Conservation (phyloP, 2,888 invertebrate genomes). For the Rhagophthalmus giganteus region DNA sequence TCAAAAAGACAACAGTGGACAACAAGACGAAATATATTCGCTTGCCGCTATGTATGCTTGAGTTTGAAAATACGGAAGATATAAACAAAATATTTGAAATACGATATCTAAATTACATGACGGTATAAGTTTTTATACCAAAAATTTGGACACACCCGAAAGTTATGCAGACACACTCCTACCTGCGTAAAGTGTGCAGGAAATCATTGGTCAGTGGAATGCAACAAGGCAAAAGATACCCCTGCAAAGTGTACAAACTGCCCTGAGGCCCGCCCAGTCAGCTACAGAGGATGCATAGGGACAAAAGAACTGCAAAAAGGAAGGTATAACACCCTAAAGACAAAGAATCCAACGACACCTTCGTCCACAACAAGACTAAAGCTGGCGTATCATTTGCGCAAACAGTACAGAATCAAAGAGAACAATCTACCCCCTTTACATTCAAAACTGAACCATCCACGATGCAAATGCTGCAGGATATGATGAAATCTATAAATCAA, state of each 20-base stretch:
- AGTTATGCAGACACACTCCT: slow-evolving; percentile 1
- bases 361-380: slow-evolving; percentile 2
- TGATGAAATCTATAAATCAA: too few relatives aligned
- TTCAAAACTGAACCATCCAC: too few relatives aligned
- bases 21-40: slow-evolving; percentile 7
- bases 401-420: slow-evolving; percentile 3
- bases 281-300: slow-evolving; percentile 5
- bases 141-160: slow-evolving; percentile 1
- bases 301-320: slow-evolving; percentile 5
- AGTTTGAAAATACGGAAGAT: slow-evolving; percentile 1
- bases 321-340: slow-evolving; percentile 2
- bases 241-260: background rate
- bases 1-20: slow-evolving; percentile 4
- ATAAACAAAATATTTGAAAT: slow-evolving; percentile 1
- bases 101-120: background rate
- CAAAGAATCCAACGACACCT: slow-evolving; percentile 6
- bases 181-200: slow-evolving; percentile 1
- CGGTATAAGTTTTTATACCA: background rate
- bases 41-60: slow-evolving; percentile 7
- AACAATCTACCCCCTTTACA: slow-evolving; percentile 3
- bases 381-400: slow-evolving; percentile 2
- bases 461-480: too few relatives aligned
- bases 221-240: background rate
- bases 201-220: background rate
- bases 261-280: slow-evolving; percentile 2